Evolutionary conservation across 2,888 invertebrate species (phyloP), one percentile per base, ranked within the genome.

Genomic region (Ichneumoninae sp.): DNA sequence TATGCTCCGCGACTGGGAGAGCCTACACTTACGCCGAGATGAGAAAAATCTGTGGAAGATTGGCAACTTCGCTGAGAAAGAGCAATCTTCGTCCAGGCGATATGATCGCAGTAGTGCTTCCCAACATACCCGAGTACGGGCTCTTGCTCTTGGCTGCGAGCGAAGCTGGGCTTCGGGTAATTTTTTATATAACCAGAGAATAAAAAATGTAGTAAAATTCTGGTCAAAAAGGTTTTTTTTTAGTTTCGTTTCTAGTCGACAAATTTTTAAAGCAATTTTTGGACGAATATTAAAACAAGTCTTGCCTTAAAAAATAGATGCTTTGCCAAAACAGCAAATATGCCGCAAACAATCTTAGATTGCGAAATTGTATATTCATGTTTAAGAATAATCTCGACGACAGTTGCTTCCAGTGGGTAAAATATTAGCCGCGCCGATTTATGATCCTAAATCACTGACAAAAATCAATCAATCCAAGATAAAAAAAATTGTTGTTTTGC

Each of bases 81-180:
- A 81, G 83, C n/a, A 92, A 93, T 3, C 85, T 93, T 2, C 85
- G 89, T 66, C 89, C 91, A 3, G 91, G 92, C 1, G 91, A 92
- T 52, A 91, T 91, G 3, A 85, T 93, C 4, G 93, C 91, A 2
- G 83, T 92, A 26, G 83, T 92, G 16, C 85, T 93, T 22, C 92
- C 92, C 69, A 94, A 94, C 81, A 80, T 92, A 13, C 92, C 92
- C 2, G 94, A 94, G 83, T 93, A 90, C 75, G 83, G 81, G 5
- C 81, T 89, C 26, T 66, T 89, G 5, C 1, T 88, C 19, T 47
- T 91, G 33, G 92, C 91, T 1, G 88, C 89, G 1, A 83, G 89
- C 52, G 89, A 90, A 75, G 90, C 90, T 60, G 91, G 91, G 5
- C 74, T 89, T 22, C 80, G 88, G 30, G 90, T 90, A 84, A 6